Conservation (phyloP, 2,797 vertebrate genomes). For the Anas flavirostris region DNA sequence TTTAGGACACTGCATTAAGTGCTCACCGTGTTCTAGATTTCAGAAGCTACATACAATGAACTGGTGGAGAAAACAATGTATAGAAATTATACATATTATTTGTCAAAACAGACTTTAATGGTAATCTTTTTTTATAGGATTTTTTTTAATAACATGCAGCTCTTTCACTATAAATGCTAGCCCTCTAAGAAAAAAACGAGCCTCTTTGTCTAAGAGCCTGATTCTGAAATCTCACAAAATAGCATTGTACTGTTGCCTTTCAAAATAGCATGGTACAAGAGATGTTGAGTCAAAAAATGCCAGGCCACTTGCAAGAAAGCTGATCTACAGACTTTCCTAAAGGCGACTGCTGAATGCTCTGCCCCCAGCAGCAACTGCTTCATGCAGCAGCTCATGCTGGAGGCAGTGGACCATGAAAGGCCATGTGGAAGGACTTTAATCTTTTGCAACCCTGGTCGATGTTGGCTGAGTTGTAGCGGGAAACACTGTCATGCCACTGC, state of each 20-base stretch:
- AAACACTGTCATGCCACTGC: not conserved
- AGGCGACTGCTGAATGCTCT: fast-evolving
- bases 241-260: not conserved
- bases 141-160: not conserved
- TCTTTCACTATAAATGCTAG: not conserved
- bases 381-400: not conserved
- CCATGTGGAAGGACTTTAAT: fast-evolving
- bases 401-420: not conserved
- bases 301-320: not conserved
- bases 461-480: not conserved
- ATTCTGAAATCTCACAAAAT: not conserved
- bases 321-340: not conserved
- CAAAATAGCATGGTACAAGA: not conserved
- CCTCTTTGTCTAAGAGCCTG: not conserved
- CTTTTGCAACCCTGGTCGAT: not conserved
- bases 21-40: not conserved
- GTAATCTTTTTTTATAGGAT: not conserved
- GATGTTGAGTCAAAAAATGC: not conserved
- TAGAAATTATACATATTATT: not conserved
- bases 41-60: not conserved
- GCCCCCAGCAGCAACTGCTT: fast-evolving
- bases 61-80: not conserved
- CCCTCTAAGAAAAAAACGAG: not conserved
- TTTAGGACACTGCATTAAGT: not conserved
- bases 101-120: not conserved